A percentile compares a stretch with the other conserved stretches of the same genome.
Evolutionary conservation across 1,140 invertebrate species (phyloP).

Genomic region (Drosophila murphyi): DNA sequence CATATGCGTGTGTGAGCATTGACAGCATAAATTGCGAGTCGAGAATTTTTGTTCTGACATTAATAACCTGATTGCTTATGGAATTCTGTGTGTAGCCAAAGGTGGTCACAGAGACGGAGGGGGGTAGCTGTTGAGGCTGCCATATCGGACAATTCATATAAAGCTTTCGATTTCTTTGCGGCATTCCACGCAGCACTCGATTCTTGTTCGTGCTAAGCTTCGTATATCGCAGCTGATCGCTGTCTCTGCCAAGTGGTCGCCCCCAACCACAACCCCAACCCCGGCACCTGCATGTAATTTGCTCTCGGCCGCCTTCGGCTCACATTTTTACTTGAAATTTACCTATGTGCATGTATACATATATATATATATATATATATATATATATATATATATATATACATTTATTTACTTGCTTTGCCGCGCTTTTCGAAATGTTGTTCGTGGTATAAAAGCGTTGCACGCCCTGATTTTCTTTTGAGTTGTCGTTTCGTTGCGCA

Average conservation of each 20-base stretch:
- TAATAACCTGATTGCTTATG: conserved; percentile 67
- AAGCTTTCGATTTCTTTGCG: conserved; percentile 73
- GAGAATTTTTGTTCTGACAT: conserved; percentile 60
- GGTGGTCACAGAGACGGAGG: conserved; percentile 8
- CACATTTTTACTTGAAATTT: conserved; percentile 49
- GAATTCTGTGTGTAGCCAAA: conserved; percentile 29
- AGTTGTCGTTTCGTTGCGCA: conserved; percentile 83
- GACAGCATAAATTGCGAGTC: conserved; percentile 64
- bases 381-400: conserved; percentile 8
- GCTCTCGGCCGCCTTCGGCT: conserved; percentile 62
- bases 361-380: conserved; percentile 1
- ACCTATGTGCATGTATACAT: background rate
- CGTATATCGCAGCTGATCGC: conserved; percentile 67
- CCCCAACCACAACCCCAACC: background rate
- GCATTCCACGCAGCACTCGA: conserved; percentile 64
- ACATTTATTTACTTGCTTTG: conserved; percentile 29
- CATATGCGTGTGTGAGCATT: conserved; percentile 63
- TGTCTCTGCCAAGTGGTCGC: conserved; percentile 20
- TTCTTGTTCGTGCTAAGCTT: conserved; percentile 57
- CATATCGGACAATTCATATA: conserved; percentile 24
- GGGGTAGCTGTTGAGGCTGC: background rate
- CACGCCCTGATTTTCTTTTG: conserved; percentile 84
- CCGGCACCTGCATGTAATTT: conserved; percentile 26
- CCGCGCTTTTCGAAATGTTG: conserved; percentile 61
- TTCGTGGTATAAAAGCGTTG: conserved; percentile 83